Percentiles rank a stretch among this genome's conserved stretches.
Conservation (phyloP, 2,888 invertebrate genomes). For the Heteromyza rotundicornis region DNA sequence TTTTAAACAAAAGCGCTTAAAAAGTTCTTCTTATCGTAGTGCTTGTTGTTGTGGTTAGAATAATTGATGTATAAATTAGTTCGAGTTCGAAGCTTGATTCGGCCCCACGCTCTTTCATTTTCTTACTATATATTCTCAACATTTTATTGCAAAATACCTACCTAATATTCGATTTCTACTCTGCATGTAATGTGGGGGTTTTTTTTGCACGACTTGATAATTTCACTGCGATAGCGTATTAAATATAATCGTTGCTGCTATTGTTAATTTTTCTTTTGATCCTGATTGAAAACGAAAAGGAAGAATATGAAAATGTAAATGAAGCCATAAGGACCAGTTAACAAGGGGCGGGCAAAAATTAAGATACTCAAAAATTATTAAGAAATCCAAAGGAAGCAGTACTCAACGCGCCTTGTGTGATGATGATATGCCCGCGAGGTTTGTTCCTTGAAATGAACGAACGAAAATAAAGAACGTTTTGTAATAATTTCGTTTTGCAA, state of each 20-base stretch:
- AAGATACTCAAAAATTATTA: constrained; percentile 51
- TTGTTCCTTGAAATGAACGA: constrained; percentile 29
- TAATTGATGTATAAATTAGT: too few species aligned
- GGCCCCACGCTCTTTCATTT: too few species aligned
- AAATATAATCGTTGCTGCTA: neutral
- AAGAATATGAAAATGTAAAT: constrained; percentile 39
- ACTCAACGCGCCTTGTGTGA: constrained; percentile 29
- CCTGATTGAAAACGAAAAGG: neutral
- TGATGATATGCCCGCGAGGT: constrained; percentile 53
- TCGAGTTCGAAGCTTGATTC: too few species aligned
- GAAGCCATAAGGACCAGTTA: constrained; percentile 42
- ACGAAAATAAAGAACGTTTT: neutral
- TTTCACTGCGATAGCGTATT: too few species aligned
- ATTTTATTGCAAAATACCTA: too few species aligned
- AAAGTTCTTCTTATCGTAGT: too few species aligned
- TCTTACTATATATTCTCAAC: too few species aligned
- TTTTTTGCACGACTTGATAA: too few species aligned
- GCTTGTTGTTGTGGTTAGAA: too few species aligned
- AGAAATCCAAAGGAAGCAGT: constrained; percentile 29
- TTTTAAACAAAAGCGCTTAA: too few species aligned
- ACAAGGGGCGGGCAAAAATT: constrained; percentile 40
- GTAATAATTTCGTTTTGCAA: constrained; percentile 57
- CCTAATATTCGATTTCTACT: too few species aligned
- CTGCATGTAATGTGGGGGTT: too few species aligned
- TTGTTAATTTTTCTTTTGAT: neutral